Evolutionary conservation across 2,888 invertebrate species (phyloP).

Genomic region (Eilema griseolum): DNA sequence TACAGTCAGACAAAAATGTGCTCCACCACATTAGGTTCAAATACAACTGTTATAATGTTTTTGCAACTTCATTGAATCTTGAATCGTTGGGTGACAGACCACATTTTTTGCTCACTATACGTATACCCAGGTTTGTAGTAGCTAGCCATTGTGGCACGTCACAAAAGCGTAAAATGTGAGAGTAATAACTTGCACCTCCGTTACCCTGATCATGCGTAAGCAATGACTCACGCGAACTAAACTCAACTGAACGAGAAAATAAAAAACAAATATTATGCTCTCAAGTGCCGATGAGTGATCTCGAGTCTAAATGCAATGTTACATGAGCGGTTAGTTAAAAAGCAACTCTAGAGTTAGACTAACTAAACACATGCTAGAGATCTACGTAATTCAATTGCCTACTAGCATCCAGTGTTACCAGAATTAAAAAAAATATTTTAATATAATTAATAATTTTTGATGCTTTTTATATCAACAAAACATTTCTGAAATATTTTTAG

Average conservation of each 20-base stretch:
- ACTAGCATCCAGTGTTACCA: constrained; percentile 18
- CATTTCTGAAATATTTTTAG: background rate
- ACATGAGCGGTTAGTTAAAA: constrained; percentile 61
- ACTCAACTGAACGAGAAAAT: constrained; percentile 52
- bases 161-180: background rate
- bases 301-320: constrained; percentile 60
- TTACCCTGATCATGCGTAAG: constrained; percentile 53
- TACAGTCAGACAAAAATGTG: too few species aligned
- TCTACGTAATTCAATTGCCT: constrained; percentile 30
- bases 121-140: background rate
- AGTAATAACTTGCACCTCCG: constrained; percentile 52
- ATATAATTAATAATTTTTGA: constrained; percentile 3
- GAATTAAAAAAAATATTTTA: constrained; percentile 9
- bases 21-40: too few species aligned
- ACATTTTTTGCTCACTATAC: background rate
- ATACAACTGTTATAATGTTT: too few species aligned
- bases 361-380: constrained; percentile 49
- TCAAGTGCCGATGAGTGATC: constrained; percentile 64
- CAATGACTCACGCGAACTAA: constrained; percentile 52
- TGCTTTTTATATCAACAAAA: background rate
- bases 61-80: too few species aligned
- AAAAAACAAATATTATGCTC: constrained; percentile 57
- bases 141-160: background rate
- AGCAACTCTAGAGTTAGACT: constrained; percentile 38
- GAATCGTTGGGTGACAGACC: too few species aligned